phyloP scores from a whole-genome alignment of 2,113 vertebrate species.

The Orientallactaga bullata region DNA sequence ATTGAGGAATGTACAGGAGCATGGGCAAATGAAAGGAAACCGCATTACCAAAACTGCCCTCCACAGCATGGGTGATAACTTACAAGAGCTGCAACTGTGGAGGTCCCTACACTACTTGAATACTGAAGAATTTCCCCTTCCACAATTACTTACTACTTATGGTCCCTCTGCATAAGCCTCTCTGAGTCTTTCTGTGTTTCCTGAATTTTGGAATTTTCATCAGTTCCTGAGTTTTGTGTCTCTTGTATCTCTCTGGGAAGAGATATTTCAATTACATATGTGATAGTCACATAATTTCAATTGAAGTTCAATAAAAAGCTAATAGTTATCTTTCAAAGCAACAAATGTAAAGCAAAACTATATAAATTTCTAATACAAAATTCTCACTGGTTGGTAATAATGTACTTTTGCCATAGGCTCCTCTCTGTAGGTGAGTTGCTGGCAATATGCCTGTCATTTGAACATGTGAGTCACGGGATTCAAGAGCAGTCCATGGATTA shows the following conservation, averaged over 20 bases:
- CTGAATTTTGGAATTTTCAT: not conserved
- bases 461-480: rapidly evolving
- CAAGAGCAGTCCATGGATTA: not conserved
- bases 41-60: no score
- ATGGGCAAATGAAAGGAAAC: not conserved
- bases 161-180: not conserved
- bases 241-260: not conserved
- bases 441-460: not conserved
- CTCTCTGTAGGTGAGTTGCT: not conserved
- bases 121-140: not conserved
- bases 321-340: not conserved
- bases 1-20: not conserved
- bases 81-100: not conserved
- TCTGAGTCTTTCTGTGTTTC: not conserved
- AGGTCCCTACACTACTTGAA: not conserved
- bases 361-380: not conserved
- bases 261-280: not conserved
- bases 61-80: not conserved
- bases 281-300: not conserved
- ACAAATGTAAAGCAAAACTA: not conserved
- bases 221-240: not conserved
- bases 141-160: not conserved
- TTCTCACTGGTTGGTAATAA: not conserved
- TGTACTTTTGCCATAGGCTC: not conserved
- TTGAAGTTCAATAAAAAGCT: not conserved